A percentile compares a stretch with the other conserved stretches of the same genome.
These are phyloP conservation scores for Pelecanoides urinatrix DNA, from an alignment of 2,113 vertebrate species.

Conservation along the genomic window DNA sequence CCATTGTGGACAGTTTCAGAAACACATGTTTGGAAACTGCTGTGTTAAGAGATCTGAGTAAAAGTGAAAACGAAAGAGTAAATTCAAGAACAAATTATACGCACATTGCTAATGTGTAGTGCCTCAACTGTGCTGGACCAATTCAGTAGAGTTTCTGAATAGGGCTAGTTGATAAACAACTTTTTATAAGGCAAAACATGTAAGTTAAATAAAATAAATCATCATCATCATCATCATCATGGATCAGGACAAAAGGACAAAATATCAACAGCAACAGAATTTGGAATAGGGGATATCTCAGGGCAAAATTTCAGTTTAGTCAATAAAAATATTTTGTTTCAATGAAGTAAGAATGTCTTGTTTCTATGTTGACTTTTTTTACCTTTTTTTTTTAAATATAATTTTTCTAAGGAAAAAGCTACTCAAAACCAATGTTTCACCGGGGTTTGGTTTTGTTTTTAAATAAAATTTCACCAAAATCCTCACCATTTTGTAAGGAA, in stretches of 20 bases:
- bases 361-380: background rate
- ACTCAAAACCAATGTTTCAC: background rate
- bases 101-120: background rate
- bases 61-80: background rate
- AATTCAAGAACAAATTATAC: background rate
- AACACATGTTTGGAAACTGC: background rate
- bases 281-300: background rate
- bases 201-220: background rate
- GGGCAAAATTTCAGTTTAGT: background rate
- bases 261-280: background rate
- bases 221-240: background rate
- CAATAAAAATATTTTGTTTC: background rate
- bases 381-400: background rate
- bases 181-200: background rate
- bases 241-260: background rate
- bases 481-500: background rate
- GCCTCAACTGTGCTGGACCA: background rate
- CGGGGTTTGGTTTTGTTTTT: background rate
- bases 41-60: background rate
- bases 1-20: background rate
- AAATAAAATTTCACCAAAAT: background rate
- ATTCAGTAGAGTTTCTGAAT: background rate
- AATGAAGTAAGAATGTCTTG: background rate
- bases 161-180: background rate
- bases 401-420: background rate